Base-by-base conservation (phyloP, 2,797 vertebrate genomes). In the Macropus fuliginosus region DNA sequence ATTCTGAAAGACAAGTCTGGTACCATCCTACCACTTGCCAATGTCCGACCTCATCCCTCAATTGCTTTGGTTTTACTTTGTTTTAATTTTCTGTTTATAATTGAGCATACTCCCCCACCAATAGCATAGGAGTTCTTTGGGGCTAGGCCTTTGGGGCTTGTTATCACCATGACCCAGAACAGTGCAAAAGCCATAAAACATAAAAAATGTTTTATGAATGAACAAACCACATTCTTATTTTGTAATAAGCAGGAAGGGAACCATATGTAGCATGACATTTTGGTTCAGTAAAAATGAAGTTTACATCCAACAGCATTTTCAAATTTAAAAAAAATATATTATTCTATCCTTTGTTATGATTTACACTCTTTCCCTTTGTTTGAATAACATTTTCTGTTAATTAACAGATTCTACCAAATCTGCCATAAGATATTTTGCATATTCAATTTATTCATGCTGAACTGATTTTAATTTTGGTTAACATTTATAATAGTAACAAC, bases 331-430 rank as follows among this genome's bases (percentile, higher is more conserved):
- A 29, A 59, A 81, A 74, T 40, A 1, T 24, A 40, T 81, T 81
- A 21, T 46, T 81, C n/a, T 87, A 81, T 12, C 40, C 40, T 81
- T 81, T 81, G 46, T 46, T 81, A 81, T 81, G 74, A 81, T 46
- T 46, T 81, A 81, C 21, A 81, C 34, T 81, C 18, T 81, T 81
- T 46, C 40, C 40, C 18, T 81, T 81, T 46, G 74, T 81, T 46
- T 46, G 74, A 81, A 81, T 81, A 81, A 81, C 74, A 81, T 81
- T 81, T 81, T 81, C 74, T 81, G 74, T 81, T 81, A 40, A 81
- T 40, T 46, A 81, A 81, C 74, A 34, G 21, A 14, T 31, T 56
- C 31, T n/a, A 0, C 52, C 11, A 81, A 81, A 34, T 24, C 0
- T 4, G 0, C 28, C 29, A 14, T 59, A 91, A 90, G 31, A 21